Evolutionary conservation across 2,888 invertebrate genomes (phyloP).

Genomic region (Leptinotarsa haldemani): DNA sequence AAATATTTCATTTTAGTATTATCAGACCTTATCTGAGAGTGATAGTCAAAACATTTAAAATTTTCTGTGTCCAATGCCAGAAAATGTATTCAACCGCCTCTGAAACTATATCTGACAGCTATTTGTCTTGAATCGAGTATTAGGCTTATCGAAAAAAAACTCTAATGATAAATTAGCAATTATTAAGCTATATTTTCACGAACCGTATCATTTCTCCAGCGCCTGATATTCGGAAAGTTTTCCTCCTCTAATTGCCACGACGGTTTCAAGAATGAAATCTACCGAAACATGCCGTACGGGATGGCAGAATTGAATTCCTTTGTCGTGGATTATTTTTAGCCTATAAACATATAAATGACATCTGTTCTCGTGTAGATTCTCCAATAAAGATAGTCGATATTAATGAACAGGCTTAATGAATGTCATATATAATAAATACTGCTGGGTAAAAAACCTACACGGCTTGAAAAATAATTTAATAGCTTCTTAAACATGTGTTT

Average conservation of each 20-base stretch:
- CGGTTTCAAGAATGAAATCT: slow-evolving; percentile 40
- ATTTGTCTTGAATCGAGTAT: not conserved
- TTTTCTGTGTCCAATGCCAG: no score
- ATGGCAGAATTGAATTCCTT: slow-evolving; percentile 42
- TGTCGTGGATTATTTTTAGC: slow-evolving; percentile 47
- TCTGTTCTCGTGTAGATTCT: slow-evolving; percentile 49
- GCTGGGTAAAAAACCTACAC: slow-evolving; percentile 45
- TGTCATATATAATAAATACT: slow-evolving; percentile 50
- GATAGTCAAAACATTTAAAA: no score
- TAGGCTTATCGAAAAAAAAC: not conserved
- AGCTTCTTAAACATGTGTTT: slow-evolving; percentile 51
- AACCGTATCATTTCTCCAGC: slow-evolving; percentile 18
- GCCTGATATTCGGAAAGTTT: slow-evolving; percentile 29
- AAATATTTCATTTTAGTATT: not conserved
- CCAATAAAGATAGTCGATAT: slow-evolving; percentile 51
- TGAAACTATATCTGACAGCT: not conserved
- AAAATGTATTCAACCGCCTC: no score
- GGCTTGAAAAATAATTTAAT: slow-evolving; percentile 52
- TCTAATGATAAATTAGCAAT: not conserved
- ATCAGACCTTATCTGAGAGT: no score
- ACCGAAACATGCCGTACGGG: slow-evolving; percentile 31
- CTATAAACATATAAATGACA: slow-evolving; percentile 46
- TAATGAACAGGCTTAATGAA: slow-evolving; percentile 51
- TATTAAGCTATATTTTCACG: not conserved
- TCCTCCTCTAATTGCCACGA: slow-evolving; percentile 20